phyloP scores from a whole-genome alignment of 37 sponge, comb jelly and placozoan species.

The Halisarca cf. caerulea region DNA sequence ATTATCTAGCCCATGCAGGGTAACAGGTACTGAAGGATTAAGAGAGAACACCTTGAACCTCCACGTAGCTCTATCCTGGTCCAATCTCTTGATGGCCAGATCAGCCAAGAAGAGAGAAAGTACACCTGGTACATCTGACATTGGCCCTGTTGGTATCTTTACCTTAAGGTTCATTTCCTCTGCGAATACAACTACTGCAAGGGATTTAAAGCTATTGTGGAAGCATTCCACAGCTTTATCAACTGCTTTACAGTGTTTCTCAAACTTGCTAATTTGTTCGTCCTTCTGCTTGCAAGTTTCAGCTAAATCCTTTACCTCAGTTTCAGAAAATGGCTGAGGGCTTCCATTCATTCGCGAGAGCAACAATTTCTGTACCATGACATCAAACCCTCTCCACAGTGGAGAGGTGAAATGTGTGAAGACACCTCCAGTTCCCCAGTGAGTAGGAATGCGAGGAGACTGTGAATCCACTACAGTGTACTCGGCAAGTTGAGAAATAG shows the following conservation, averaged over 20 bases:
- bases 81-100: background rate
- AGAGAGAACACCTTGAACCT: background rate
- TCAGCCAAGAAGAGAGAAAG: background rate
- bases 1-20: background rate
- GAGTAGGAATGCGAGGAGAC: background rate
- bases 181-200: background rate
- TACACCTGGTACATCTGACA: background rate
- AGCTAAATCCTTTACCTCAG: background rate
- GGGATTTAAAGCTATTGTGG: background rate
- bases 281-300: background rate
- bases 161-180: background rate
- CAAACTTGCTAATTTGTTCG: background rate
- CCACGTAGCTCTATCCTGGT: background rate
- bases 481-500: too few species aligned
- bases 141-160: background rate
- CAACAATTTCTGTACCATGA: conserved; percentile 49
- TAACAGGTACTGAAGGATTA: background rate
- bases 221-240: conserved; percentile 8
- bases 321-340: background rate
- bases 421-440: background rate
- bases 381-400: conserved; percentile 57
- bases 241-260: conserved; percentile 35
- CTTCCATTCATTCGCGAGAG: background rate
- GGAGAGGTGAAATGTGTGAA: conserved; percentile 80
- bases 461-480: too few species aligned